Base-by-base conservation (phyloP, 2,888 invertebrate genomes). In the Brachyptera putata region DNA sequence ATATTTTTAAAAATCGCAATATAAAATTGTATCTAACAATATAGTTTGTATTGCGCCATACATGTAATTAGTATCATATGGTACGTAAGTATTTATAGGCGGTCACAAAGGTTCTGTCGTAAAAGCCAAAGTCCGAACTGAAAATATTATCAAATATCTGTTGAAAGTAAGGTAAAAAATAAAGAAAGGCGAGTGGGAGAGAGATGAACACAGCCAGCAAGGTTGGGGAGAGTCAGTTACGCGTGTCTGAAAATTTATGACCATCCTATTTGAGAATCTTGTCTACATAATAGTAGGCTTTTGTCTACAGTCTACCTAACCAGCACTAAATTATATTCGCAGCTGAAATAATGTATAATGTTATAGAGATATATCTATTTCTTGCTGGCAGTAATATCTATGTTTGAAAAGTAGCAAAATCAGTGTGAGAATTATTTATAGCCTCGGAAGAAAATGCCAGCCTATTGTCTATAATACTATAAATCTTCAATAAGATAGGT, bases 301-400 rank as follows among this genome's bases (percentile, higher is more conserved):
- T 50, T 50, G 50, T 50, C 50, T 50, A 50, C 50, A 30, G 50
- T 50, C 50, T 50, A 50, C 50, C 50, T 50, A 50, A 26, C 50
- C 50, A 13, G 34, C 30, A 50, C 50, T 50, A 50, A 50, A 50
- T 50, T 50, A 50, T 50, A 50, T 30, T 5, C 30, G 30, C 30
- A 7, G 7, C 11, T 30, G 30, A 30, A 30, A 11, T 30, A n/a
- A 14, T 39, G n/a, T 7, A 4, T 5, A 46, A 5, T 21, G 3
- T 46, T 46, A 3, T 16, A 11, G n/a, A 2, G 9, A 25, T 24
- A 22, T 21, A 49, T 25, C 11, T 3, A 25, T 25, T 7, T 4
- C 43, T 18, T 30, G 30, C n/a, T n/a, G n/a, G n/a, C n/a, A n/a
- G 5, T 18, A 43, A 43, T 43, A 18, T 18, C 43, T 39, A n/a